Evolutionary conservation across 2,113 vertebrate genomes (phyloP).

Genomic region (Carassius gibelio): DNA sequence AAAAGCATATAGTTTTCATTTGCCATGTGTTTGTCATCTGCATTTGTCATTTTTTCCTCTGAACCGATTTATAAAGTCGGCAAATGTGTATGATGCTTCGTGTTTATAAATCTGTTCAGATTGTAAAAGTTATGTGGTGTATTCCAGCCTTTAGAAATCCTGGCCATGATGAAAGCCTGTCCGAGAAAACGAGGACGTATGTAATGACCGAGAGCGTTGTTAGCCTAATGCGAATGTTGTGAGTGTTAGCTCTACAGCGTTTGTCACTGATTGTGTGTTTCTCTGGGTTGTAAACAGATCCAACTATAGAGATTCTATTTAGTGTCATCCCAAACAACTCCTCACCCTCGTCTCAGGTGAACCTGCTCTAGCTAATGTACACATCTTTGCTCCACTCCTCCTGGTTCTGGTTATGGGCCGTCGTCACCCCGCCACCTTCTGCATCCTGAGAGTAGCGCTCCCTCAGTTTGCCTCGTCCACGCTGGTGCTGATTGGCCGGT

Average conservation of each 20-base stretch:
- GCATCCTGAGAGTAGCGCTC: constrained; percentile 82
- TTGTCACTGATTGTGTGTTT: constrained; percentile 56
- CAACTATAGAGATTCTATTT: constrained; percentile 60
- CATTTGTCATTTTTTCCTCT: too few relatives aligned
- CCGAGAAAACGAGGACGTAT: constrained; percentile 22
- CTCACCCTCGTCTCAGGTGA: constrained; percentile 1
- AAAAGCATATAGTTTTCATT: too few relatives aligned
- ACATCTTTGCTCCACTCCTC: constrained; percentile 90
- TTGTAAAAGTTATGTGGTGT: too few relatives aligned
- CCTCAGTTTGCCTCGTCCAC: constrained; percentile 83
- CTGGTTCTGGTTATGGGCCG: constrained; percentile 80
- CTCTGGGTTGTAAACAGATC: constrained; percentile 76
- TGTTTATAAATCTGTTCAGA: too few relatives aligned
- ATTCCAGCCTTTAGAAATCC: too few relatives aligned
- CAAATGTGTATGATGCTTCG: too few relatives aligned
- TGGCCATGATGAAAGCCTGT: too few relatives aligned
- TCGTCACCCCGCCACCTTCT: constrained; percentile 73
- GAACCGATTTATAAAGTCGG: too few relatives aligned
- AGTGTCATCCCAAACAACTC: not conserved
- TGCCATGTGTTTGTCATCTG: too few relatives aligned
- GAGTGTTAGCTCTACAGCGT: constrained; percentile 53
- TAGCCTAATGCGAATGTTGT: constrained; percentile 32
- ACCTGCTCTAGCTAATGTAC: constrained; percentile 83
- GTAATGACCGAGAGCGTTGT: constrained; percentile 51
- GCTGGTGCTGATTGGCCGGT: constrained; percentile 71